Evolutionary conservation across 2,113 vertebrate genomes (phyloP).

Genomic region (Neofelis nebulosa): DNA sequence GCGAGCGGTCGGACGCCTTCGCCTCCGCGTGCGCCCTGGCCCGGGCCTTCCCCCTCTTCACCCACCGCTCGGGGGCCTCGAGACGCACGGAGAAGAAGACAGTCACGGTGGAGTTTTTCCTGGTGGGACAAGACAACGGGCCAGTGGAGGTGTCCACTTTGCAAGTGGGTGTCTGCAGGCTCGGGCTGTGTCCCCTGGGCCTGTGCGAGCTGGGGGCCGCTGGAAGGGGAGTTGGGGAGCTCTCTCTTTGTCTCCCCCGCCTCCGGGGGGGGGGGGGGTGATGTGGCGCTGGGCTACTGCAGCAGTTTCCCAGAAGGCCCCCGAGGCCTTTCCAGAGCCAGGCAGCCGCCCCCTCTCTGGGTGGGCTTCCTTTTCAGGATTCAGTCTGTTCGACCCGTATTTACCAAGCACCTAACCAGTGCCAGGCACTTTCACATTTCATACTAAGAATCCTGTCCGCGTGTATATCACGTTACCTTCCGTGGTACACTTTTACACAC

Average conservation of each 20-base stretch:
- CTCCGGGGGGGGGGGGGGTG: no score
- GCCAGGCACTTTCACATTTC: fast-evolving
- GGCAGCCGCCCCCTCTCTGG: not conserved
- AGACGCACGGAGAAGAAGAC: conserved; percentile 91
- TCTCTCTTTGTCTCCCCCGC: not conserved
- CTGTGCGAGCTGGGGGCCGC: not conserved
- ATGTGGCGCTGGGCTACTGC: not conserved
- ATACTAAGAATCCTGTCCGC: fast-evolving
- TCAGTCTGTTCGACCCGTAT: no score
- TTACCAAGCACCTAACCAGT: fast-evolving
- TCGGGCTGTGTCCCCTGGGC: fast-evolving
- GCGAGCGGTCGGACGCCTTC: conserved; percentile 93
- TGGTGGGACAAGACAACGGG: conserved; percentile 91
- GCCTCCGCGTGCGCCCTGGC: conserved; percentile 94
- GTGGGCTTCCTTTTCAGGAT: not conserved
- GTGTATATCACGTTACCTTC: fast-evolving
- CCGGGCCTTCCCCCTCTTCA: conserved; percentile 95
- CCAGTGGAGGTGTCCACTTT: conserved; percentile 89
- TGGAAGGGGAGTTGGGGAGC: not conserved
- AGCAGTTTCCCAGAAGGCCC: fast-evolving
- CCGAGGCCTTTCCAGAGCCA: not conserved
- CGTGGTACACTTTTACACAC: not conserved
- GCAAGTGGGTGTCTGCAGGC: conserved; percentile 85
- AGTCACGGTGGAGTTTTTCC: conserved; percentile 92
- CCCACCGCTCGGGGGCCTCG: conserved; percentile 90